Evolutionary conservation across 2,113 vertebrate genomes (phyloP).

Genomic region (Speoplatyrhinus poulsoni): DNA sequence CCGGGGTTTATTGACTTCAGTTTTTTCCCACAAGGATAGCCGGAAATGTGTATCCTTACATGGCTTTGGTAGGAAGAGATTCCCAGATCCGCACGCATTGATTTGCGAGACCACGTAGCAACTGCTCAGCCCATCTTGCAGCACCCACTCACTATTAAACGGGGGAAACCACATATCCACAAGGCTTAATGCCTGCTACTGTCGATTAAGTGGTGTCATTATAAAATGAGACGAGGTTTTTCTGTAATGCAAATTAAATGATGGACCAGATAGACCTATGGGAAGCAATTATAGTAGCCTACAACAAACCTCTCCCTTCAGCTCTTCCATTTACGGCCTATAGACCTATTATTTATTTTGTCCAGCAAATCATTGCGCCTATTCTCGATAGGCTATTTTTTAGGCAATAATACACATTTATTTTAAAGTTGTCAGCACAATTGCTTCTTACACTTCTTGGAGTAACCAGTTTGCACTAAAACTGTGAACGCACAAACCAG

Average conservation of each 20-base stretch:
- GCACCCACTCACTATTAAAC: constrained; percentile 49
- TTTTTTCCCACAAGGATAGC: background rate
- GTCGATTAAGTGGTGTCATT: background rate
- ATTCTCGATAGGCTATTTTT: no score
- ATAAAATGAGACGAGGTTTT: background rate
- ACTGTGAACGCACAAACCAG: background rate
- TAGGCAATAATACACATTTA: background rate
- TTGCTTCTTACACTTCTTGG: background rate
- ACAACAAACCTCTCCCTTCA: background rate
- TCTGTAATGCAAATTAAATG: background rate
- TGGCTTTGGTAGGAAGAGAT: constrained; percentile 50
- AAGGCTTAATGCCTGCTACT: constrained; percentile 6
- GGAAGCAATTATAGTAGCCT: background rate
- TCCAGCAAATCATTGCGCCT: background rate
- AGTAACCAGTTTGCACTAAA: background rate
- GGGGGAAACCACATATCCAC: constrained; percentile 53
- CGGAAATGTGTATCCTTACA: constrained; percentile 58
- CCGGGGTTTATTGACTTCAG: background rate
- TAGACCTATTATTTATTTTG: background rate
- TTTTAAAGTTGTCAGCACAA: background rate
- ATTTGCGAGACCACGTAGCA: constrained; percentile 37
- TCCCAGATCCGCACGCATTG: constrained; percentile 23
- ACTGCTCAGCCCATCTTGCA: constrained; percentile 25
- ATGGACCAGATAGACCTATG: background rate
- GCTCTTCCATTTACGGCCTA: background rate